Evolutionary conservation across 2,888 invertebrate species (phyloP), one percentile per base, ranked within the genome.

Genomic region (Calameuta pallipes): DNA sequence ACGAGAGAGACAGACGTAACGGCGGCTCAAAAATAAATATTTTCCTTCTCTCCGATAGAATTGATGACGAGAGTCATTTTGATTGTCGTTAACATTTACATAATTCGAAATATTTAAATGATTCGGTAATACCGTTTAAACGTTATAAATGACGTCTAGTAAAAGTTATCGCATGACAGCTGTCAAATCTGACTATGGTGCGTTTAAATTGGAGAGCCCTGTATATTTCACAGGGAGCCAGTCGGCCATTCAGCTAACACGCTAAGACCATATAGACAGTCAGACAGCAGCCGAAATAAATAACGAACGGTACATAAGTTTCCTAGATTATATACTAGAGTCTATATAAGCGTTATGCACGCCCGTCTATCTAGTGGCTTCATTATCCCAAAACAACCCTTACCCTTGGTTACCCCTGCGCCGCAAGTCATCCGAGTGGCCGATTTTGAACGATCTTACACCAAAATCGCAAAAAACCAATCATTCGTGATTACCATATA

Each of bases 261-360:
- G 56, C 78, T 79, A 78, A 76, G 56, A 23, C 56, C 56, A 23
- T 56, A 56, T 23, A 23, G 71, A 11, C 31, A 31, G 71, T 31
- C 71, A 13, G 34, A 15, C 71, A 79, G 79, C 80, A 78, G 75
- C 75, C 82, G 82, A 81, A 85, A 84, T 84, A 83, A 85, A 86
- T 86, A 85, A 85, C 75, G 76, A 80, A 84, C 80, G 77, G 80
- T 78, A 81, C 69, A 79, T 76, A 76, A 79, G 77, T 79, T 77
- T 79, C 76, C 74, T 75, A 73, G 78, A 79, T 80, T 79, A 79
- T 75, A 78, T 75, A 73, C 74, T 34, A 36, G 71, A 68, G 75
- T 75, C 41, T 37, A 76, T 12, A 73, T 33, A 78, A 37, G 73
- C 73, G 75, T 78, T 78, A 78, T 78, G 78, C 78, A 78, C 78